Base-by-base conservation (phyloP, 2,888 invertebrate species). In the Ectropis crepuscularia region DNA sequence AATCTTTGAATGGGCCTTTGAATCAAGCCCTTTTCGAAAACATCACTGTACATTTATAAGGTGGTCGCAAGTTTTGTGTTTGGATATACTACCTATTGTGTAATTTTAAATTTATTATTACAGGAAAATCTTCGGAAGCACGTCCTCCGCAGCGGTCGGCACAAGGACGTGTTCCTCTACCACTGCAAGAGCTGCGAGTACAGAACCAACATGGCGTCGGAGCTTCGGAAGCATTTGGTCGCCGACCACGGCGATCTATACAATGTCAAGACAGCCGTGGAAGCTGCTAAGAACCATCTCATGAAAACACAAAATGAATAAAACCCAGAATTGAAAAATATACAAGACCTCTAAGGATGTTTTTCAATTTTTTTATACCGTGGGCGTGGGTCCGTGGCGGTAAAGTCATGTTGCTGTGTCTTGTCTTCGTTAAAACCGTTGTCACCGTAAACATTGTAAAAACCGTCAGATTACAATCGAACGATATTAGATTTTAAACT, bases 41-140 rank as follows among this genome's bases (percentile, higher is more conserved):
- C 16, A 28, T 28, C 4, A 28, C 16, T 28, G 16, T 28, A 1
- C 16, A 28, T 28, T 28, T 28, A 28, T 28, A 28, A 28, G 4
- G n/a, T n/a, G n/a, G n/a, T n/a, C 16, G 16, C 16, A 28, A 4
- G 4, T 28, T 28, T 28, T 28, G 16, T 28, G 4, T 28, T 28
- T 28, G 16, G 16, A 28, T n/a, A n/a, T n/a, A n/a, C n/a, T n/a
- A 28, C 16, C 4, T 28, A 28, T 28, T 4, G 16, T 28, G 6
- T 5, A 47, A 28, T 5, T 12, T 45, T 9, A n/a, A n/a, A 47
- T 12, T 12, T 48, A 16, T 37, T 28, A 11, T 11, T 45, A 41
- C 86, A 97, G 96, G 98, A 98, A 83, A 98, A 98, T 83, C 94
- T 98, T 9, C 94, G 98, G 5, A 98, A 98, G 79, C 98, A 98